phyloP scores from a whole-genome alignment of 37 sponge, comb jelly and placozoan species.

The Oopsacas minuta region DNA sequence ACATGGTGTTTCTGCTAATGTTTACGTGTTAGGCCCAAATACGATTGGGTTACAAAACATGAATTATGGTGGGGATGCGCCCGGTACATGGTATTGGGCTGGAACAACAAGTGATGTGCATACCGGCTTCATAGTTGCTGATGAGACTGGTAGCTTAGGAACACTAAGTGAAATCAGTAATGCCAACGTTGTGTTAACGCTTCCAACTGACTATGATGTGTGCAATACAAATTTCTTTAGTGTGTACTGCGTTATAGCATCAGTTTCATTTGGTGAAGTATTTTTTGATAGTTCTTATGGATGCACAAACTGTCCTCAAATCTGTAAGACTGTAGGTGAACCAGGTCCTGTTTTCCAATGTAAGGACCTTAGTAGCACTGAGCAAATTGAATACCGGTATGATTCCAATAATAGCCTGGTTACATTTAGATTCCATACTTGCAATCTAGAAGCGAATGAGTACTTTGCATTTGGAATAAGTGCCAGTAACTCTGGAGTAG shows the following conservation, averaged over 20 bases:
- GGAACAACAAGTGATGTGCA: not conserved
- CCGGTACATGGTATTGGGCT: not conserved
- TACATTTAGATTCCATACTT: not conserved
- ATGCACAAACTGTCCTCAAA: not conserved
- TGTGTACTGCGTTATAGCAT: not conserved
- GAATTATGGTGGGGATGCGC: not conserved
- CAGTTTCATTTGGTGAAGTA: not conserved
- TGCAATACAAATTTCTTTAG: slow-evolving; percentile 7
- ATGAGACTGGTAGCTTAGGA: not conserved
- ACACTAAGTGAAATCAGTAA: not conserved
- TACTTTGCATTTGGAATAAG: not conserved
- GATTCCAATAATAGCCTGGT: not conserved
- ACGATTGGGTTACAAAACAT: not conserved
- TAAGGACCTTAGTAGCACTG: not conserved
- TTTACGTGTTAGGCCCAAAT: not conserved
- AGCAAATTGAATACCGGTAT: not conserved
- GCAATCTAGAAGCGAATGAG: not conserved
- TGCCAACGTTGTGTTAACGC: not conserved
- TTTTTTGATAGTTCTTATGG: not conserved
- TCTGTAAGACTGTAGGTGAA: not conserved
- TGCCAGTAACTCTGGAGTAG: not conserved
- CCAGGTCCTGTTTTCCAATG: not conserved
- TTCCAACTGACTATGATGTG: not conserved
- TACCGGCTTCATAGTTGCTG: not conserved
- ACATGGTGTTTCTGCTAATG: not conserved